A percentile compares a stretch with the other conserved stretches of the same genome.
These are phyloP conservation scores for Hycleus cichorii DNA, from an alignment of 1,140 invertebrate genomes.

Conservation along the genomic window DNA sequence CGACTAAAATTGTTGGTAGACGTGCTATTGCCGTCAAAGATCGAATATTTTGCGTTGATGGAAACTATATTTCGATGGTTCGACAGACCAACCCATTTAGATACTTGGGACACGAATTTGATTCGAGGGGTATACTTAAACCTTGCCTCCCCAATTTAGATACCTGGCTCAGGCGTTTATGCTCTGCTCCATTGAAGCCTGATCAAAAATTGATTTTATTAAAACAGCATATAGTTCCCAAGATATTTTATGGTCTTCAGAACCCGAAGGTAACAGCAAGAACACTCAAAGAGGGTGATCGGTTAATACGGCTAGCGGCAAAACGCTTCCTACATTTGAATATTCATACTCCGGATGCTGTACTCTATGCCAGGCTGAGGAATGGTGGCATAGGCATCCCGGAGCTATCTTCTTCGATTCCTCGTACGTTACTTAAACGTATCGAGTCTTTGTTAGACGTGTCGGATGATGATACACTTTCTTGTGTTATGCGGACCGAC, in stretches of 20 bases:
- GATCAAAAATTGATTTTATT: constrained; percentile 2
- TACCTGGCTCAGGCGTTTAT: not conserved
- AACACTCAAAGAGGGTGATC: not conserved
- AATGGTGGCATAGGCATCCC: constrained; percentile 22
- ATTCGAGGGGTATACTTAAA: not conserved
- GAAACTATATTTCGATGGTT: not conserved
- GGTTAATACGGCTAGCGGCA: constrained; percentile 14
- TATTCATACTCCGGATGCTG: constrained; percentile 29
- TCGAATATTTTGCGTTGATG: not conserved
- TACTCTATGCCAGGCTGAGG: constrained; percentile 33
- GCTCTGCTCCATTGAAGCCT: constrained; percentile 1
- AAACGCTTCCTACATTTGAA: constrained; percentile 36
- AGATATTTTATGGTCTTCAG: not conserved
- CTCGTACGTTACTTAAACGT: not conserved
- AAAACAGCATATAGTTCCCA: not conserved
- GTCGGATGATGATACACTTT: too few species aligned
- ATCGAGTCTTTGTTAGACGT: too few species aligned
- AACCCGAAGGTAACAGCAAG: not conserved
- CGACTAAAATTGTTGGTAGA: constrained; percentile 6
- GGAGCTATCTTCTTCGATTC: not conserved
- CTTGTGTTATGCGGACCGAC: too few species aligned
- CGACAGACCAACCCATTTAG: too few species aligned
- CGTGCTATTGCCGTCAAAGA: not conserved
- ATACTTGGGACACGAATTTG: not conserved
- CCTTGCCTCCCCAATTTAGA: not conserved